Percentiles rank a stretch among this genome's conserved stretches.
Conservation (phyloP, 1,140 invertebrate genomes). For the Ylistrum balloti region DNA sequence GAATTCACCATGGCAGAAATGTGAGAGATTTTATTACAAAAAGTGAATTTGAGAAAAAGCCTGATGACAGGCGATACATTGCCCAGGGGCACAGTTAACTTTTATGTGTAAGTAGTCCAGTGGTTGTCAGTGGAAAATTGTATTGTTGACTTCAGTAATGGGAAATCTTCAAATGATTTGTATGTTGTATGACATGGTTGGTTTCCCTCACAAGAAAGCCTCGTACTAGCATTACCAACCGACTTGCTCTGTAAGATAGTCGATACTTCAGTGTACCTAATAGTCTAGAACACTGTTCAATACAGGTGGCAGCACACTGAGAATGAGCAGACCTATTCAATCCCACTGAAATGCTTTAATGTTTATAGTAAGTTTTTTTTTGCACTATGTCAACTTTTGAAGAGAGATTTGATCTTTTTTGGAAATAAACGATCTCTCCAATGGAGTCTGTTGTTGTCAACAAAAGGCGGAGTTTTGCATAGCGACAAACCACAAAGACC, state of each 20-base stretch:
- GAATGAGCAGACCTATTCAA: neutral
- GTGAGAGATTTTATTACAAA: conserved; percentile 18
- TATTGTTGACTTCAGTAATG: conserved; percentile 16
- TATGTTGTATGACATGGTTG: conserved; percentile 5
- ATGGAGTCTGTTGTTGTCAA: conserved; percentile 23
- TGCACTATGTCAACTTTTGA: conserved; percentile 18
- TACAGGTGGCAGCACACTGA: neutral
- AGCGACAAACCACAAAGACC: conserved; percentile 37
- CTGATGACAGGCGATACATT: neutral
- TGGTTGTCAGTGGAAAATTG: conserved; percentile 33
- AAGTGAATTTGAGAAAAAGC: conserved; percentile 24
- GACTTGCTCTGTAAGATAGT: conserved; percentile 37
- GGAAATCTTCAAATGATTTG: conserved; percentile 34
- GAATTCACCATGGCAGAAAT: neutral
- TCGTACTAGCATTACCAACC: neutral
- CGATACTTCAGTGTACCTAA: neutral
- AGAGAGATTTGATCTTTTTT: conserved; percentile 22
- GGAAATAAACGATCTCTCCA: conserved; percentile 29
- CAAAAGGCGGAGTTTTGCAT: conserved; percentile 37
- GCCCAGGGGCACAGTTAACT: neutral
- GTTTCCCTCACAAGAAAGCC: conserved; percentile 37
- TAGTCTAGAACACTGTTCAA: conserved; percentile 14
- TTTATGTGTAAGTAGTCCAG: neutral
- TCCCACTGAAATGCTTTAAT: neutral
- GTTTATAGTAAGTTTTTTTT: neutral